A percentile compares a stretch with the other conserved stretches of the same genome.
These are phyloP conservation scores for Dermochelys coriacea DNA, from an alignment of 2,797 vertebrate species.

Conservation along the genomic window DNA sequence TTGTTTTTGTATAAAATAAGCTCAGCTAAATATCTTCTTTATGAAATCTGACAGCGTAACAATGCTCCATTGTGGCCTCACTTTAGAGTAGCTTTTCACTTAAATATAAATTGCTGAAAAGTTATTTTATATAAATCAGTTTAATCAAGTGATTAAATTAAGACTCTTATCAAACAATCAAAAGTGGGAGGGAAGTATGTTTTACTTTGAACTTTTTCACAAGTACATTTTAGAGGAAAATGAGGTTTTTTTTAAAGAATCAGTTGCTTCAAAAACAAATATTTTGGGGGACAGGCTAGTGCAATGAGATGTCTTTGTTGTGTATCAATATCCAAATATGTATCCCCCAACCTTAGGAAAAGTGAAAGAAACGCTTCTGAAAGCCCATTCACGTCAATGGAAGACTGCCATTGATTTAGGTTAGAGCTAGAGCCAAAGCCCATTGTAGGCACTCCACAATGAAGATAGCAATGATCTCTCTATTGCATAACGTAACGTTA, in stretches of 20 bases:
- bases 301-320: constrained; percentile 60
- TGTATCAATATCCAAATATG: constrained; percentile 51
- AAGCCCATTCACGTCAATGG: constrained; percentile 24
- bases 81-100: constrained; percentile 54
- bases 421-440: neutral
- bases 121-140: constrained; percentile 59
- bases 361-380: constrained; percentile 55
- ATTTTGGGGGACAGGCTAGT: constrained; percentile 45
- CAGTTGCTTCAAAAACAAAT: constrained; percentile 46
- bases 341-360: constrained; percentile 50
- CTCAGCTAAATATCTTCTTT: constrained; percentile 26
- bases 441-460: neutral
- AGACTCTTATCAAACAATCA: constrained; percentile 65
- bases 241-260: constrained; percentile 15
- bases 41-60: constrained; percentile 35
- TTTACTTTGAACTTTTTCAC: constrained; percentile 54
- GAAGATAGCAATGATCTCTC: neutral
- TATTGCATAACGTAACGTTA: neutral
- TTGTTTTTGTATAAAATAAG: constrained; percentile 4
- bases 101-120: constrained; percentile 68
- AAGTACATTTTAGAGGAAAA: constrained; percentile 60
- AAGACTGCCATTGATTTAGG: neutral
- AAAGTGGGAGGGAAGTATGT: constrained; percentile 40
- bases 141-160: constrained; percentile 59
- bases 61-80: constrained; percentile 37